Conservation (phyloP, 2,797 vertebrate genomes). For the Rhincodon typus region DNA sequence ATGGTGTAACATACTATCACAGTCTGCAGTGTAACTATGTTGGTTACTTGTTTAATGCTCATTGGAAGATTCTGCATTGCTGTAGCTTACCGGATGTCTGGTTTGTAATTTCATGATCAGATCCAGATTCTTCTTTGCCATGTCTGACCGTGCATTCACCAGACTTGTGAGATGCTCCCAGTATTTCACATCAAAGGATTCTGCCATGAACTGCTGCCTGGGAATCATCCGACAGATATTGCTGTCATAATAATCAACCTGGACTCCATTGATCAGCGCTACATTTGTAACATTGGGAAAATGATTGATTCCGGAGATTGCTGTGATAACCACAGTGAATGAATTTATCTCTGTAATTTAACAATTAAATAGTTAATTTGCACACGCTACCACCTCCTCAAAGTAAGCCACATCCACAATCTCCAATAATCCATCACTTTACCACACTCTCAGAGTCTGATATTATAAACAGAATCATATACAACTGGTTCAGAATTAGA, state of each 20-base stretch:
- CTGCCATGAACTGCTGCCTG: background rate
- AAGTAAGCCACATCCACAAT: too few species aligned
- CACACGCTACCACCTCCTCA: too few species aligned
- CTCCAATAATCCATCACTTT: too few species aligned
- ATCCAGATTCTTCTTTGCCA: accelerated
- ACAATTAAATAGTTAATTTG: background rate
- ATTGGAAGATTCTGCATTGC: conserved; percentile 31
- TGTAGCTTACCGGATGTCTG: background rate
- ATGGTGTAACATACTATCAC: too few species aligned
- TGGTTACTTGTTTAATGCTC: too few species aligned
- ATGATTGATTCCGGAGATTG: background rate
- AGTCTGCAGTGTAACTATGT: too few species aligned
- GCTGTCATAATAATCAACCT: background rate
- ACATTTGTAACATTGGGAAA: background rate
- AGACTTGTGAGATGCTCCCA: background rate
- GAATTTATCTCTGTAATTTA: background rate
- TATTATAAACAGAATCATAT: too few species aligned
- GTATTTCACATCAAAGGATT: background rate
- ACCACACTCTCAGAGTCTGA: too few species aligned
- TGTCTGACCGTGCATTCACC: background rate
- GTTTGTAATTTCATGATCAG: accelerated
- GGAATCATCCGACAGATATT: background rate
- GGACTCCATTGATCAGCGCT: background rate
- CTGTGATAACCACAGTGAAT: background rate
- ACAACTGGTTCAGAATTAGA: too few species aligned